Evolutionary conservation across 2,797 vertebrate species (phyloP), one percentile per base, ranked within the genome.

Genomic region (Schizopygopsis malacanthus): DNA sequence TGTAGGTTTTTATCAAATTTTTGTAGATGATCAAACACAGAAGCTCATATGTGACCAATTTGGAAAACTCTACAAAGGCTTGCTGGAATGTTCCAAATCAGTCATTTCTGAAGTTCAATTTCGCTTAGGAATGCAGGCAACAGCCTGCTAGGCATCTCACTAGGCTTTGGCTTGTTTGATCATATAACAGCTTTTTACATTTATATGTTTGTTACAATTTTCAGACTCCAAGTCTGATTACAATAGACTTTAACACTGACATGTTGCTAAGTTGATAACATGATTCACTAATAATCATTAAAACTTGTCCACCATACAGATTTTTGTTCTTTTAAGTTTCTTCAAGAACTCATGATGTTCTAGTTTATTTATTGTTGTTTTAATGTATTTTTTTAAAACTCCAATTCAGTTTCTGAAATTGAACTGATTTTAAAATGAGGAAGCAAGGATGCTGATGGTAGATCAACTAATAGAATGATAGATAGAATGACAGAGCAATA

Each of bases 1-100:
- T 63, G 78, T 80, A 33, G 39, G n/a, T 63, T 80, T 79, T 63
- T 37, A 7, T 56, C 59, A 20, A 25, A 70, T 75, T 47, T 67
- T 65, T 80, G 59, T 79, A 79, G 56, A 79, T 63, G 56, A 65
- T 79, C 78, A 79, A 65, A 79, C 25, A 45, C 50, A 56, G 22
- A 39, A 82, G 2, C 43, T 67, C 16, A 81, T 39, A 9, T 67
- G 45, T 69, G 45, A 15, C 79, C 20, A n/a, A 18, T 70, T 70
- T 81, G 7, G 20, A 70, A 16, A 20, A n/a, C 20, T 54, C 28
- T 54, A 69, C 33, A 70, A 43, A 41, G 37, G 6, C 37, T 59
- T 78, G 33, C 52, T 59, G 75, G 43, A 50, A 37, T 52, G 33
- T 76, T 76, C 50, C 50, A 56, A 37, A 76, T 76, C 28, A 22